Base-by-base conservation (phyloP, 2,888 invertebrate species). In the Trichogramma evanescens region DNA sequence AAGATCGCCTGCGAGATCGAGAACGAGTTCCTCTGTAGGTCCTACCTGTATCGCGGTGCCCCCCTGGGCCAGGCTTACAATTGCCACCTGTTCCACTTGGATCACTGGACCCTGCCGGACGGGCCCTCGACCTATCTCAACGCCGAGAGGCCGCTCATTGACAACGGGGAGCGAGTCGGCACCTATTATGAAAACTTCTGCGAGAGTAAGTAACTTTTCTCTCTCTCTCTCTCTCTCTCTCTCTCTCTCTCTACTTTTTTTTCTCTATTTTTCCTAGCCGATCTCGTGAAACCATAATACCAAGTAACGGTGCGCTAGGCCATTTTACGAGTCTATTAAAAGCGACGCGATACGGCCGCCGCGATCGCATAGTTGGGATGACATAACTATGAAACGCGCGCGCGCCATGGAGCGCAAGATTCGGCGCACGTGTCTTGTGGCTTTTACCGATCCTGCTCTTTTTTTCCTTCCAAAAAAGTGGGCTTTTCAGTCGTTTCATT, bases 91-190 rank as follows among this genome's bases (percentile, higher is more conserved):
- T 95, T 92, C 82, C 95, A 95, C 73, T 82, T 95, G 74, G 94
- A 95, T 76, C 95, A 95, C 78, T 89, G 90, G 80, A 92, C 93
- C 0, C 80, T 95, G 56, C 94, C 95, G 1, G 94, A 95, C 72
- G 95, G 95, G 46, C 93, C 94, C 0, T 92, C 92, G 50, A 92
- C 94, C 5, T 95, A 93, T 74, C 81, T 93, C 66, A 93, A 92
- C 71, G 92, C 90, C 4, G 94, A 94, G 72, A 82, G 94, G 66
- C 95, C 95, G 0, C 82, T 95, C 45, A 89, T 95, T 66, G 95
- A 95, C 75, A 92, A 92, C 68, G 95, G 95, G 6, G 93, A 93
- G 73, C 86, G 93, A 9, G 89, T 92, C 62, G 95, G 95, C 46
- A 87, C 88, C 67, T 95, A 95, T 78, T 91, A 87, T 74, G 95